Percentiles rank a stretch among this genome's conserved stretches.
Conservation (phyloP, 2,113 vertebrate genomes). For the Dasyprocta punctata region DNA sequence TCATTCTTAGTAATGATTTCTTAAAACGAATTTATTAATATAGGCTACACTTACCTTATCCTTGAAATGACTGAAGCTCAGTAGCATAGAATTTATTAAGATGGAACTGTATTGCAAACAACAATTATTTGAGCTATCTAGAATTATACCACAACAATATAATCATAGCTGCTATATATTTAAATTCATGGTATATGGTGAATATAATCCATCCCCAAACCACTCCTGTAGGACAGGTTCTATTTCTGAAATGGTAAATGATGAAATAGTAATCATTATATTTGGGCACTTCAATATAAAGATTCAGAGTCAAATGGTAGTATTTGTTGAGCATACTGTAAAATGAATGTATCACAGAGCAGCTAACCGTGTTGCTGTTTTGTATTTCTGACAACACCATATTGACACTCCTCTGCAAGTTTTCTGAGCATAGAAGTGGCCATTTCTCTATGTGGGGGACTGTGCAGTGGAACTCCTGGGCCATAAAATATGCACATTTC, state of each 20-base stretch:
- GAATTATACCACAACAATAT: not conserved
- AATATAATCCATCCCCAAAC: not conserved
- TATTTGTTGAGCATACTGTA: not conserved
- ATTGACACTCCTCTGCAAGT: not conserved
- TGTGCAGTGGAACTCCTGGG: not conserved
- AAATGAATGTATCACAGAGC: not conserved
- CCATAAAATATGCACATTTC: not conserved
- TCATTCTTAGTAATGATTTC: not conserved
- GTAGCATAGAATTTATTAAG: not conserved
- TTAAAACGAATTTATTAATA: not conserved
- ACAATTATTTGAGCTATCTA: not conserved
- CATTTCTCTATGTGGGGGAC: not conserved
- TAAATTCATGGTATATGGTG: not conserved
- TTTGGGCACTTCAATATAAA: not conserved
- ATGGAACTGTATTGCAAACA: not conserved
- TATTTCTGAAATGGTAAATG: constrained; percentile 2
- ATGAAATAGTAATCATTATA: not conserved
- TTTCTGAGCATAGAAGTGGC: not conserved
- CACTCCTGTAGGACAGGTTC: not conserved
- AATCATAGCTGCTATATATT: not conserved
- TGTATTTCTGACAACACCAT: not conserved
- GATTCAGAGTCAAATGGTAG: not conserved
- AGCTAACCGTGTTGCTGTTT: not conserved
- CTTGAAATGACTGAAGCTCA: constrained; percentile 7
- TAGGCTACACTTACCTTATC: not conserved